Percentiles rank a stretch among this genome's conserved stretches.
These are phyloP conservation scores for Drosophila tripunctata DNA, from an alignment of 2,888 invertebrate genomes.

Conservation along the genomic window DNA sequence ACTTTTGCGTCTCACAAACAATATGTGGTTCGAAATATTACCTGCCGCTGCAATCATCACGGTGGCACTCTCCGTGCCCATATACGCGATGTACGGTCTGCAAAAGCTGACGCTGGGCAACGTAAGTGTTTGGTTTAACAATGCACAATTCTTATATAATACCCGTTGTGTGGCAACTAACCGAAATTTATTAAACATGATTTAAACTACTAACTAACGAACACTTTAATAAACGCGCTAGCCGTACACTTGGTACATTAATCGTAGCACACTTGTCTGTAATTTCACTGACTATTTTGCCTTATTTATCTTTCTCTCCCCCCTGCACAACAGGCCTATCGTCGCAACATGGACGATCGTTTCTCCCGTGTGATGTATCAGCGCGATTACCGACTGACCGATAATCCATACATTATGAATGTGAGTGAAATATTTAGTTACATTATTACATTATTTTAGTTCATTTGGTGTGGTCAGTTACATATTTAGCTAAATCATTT, in stretches of 20 bases:
- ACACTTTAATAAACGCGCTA: too few species aligned
- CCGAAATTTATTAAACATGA: conserved; percentile 67
- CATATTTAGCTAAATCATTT: not conserved
- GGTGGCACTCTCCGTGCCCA: conserved; percentile 87
- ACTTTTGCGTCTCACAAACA: conserved; percentile 37
- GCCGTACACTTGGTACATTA: conserved; percentile 1
- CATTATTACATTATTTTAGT: not conserved
- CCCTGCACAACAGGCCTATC: conserved; percentile 85
- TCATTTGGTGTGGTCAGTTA: too few species aligned
- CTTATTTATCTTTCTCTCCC: conserved; percentile 49
- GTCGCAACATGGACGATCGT: conserved; percentile 85
- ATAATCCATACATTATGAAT: conserved; percentile 87
- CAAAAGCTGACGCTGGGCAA: conserved; percentile 87
- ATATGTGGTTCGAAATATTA: conserved; percentile 91
- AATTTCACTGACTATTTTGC: not conserved
- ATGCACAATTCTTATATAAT: conserved; percentile 81
- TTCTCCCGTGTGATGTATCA: conserved; percentile 86
- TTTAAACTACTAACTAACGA: conserved; percentile 16
- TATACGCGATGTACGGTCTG: conserved; percentile 87
- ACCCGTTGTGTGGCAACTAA: conserved; percentile 51
- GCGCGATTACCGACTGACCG: conserved; percentile 87
- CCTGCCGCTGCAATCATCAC: conserved; percentile 87
- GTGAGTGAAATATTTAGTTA: conserved; percentile 83
- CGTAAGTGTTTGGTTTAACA: conserved; percentile 85
- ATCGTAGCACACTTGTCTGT: not conserved